Evolutionary conservation across 2,113 vertebrate genomes (phyloP), one percentile per base, ranked within the genome.

Genomic region (Ellobius talpinus): DNA sequence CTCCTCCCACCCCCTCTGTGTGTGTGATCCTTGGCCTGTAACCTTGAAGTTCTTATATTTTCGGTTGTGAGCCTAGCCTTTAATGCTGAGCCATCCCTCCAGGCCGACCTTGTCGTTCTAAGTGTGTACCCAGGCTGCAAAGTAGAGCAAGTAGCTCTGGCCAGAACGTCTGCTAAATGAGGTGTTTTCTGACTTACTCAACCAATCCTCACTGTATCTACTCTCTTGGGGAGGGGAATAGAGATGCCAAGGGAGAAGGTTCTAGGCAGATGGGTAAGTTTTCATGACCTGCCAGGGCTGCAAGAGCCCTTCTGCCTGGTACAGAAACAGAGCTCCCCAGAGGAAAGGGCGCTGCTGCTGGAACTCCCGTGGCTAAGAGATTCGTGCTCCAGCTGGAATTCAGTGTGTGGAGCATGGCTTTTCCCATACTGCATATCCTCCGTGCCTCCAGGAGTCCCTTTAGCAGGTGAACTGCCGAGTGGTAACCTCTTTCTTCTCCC

Each of bases 151-250:
- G 39, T 24, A 26, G 24, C 24, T 36, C 39, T 21, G 10, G 73
- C 23, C 36, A 0, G 10, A 3, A 9, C 0, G 52, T 2, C n/a
- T 13, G 5, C 23, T 2, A 73, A 4, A 3, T 23, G 5, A 23
- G 7, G 21, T 0, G 2, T 14, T 31, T 58, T 36, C 84, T 21
- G 0, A 1, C 13, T 3, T 21, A 1, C 10, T 3, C 19, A 1
- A 0, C 63, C 23, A 23, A 0, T 12, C 29, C 14, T 47, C 66
- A 1, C 63, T 2, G 33, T 0, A 1, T 5, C 12, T 21, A 2
- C 11, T 31, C 42, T 33, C 3, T 5, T 42, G 7, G 42, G 1
- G 0, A 29, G 10, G 26, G 39, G 55, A 84, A 29, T 55, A 8
- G 0, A 61, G 70, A 8, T 16, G 31, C 10, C 10, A 0, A 24